phyloP scores from a whole-genome alignment of 1,140 invertebrate species.

The Mizuhopecten yessoensis region DNA sequence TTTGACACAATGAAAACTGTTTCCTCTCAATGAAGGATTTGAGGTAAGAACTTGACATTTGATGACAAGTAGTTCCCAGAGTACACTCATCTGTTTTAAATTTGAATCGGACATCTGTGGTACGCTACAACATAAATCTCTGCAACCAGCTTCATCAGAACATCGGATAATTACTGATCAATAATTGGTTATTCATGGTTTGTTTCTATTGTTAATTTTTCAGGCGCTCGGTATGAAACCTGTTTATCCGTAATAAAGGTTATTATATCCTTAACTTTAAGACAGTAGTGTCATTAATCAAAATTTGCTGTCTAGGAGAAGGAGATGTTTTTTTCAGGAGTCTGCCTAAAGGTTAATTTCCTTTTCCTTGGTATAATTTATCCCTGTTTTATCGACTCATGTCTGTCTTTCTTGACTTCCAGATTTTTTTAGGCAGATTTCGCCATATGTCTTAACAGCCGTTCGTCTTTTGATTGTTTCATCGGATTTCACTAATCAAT shows the following conservation, averaged over 20 bases:
- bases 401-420: constrained; percentile 11
- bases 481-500: neutral
- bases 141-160: neutral
- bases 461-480: constrained; percentile 3
- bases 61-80: too few species aligned
- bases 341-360: constrained; percentile 17
- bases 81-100: too few species aligned
- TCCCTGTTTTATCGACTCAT: neutral
- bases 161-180: neutral
- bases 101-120: too few species aligned
- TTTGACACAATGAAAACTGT: too few species aligned
- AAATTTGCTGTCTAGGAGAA: neutral
- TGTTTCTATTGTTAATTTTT: neutral
- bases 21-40: too few species aligned
- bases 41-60: too few species aligned
- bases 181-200: neutral
- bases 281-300: neutral
- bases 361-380: neutral
- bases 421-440: neutral
- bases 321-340: neutral
- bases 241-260: neutral
- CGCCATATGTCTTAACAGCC: constrained; percentile 21
- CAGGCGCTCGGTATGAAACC: neutral
- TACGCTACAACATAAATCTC: neutral
- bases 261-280: neutral